Base-by-base conservation (phyloP, 2,888 invertebrate genomes). In the Drosophila recens region DNA sequence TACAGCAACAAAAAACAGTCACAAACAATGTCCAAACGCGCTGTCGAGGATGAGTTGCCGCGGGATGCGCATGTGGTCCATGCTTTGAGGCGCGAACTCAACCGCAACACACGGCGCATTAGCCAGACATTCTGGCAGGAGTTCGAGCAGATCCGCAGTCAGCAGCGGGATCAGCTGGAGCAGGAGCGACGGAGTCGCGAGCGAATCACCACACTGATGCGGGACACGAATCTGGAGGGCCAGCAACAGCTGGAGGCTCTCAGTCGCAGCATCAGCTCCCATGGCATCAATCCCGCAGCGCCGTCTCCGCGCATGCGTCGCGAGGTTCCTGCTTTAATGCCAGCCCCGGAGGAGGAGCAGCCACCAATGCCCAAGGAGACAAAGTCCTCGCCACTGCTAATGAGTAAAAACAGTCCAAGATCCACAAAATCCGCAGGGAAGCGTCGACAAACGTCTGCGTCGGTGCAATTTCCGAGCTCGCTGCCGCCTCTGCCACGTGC, bases 51-150 rank as follows among this genome's bases (percentile, higher is more conserved):
- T 1, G 15, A 36, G 11, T n/a, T 74, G 13, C 79, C 75, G 0
- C 73, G 70, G 0, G 72, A 80, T 34, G 36, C 56, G 6, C 27
- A 56, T 4, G 34, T 46, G n/a, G 66, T 63, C 51, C 63, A 72
- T 34, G 65, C 53, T 2, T 2, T 87, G 17, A 64, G 62, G 0
- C 72, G 65, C 5, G 75, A 80, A 15, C 72, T 83, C 1, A 27
- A 61, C 8, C 84, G 73, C 48, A 64, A 69, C 34, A 65, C 89
- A 5, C 75, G 58, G 1, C 72, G 71, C 5, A 72, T 75, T 5
- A 75, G 69, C 3, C 42, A 75, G 6, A 43, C 56, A 20, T 85
- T 85, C 42, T 89, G 89, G 89, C 67, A 68, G 46, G 81, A 89
- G 17, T 89, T 89, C 27, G 84, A 84, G 6, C 56, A 51, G 27